phyloP scores from a whole-genome alignment of 92 coral and sea anemone genomes.

The Actinernus sp. region DNA sequence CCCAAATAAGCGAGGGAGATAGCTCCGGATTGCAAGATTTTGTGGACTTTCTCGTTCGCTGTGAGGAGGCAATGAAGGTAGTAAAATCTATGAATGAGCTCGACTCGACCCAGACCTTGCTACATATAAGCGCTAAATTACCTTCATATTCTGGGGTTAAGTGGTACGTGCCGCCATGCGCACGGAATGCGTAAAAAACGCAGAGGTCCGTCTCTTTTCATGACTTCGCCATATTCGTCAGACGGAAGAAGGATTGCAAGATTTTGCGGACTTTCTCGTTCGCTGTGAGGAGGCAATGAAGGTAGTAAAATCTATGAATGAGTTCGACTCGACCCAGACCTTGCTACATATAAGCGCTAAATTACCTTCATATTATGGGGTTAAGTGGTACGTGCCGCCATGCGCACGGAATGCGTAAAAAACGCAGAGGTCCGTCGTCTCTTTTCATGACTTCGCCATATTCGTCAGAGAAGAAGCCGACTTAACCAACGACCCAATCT shows the following conservation, averaged over 20 bases:
- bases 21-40: constrained; percentile 62
- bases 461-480: no score
- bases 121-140: constrained; percentile 32
- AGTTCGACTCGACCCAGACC: constrained; percentile 50
- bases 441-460: constrained; percentile 42
- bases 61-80: constrained; percentile 56
- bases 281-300: constrained; percentile 54
- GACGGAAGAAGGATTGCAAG: no score
- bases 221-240: constrained; percentile 57
- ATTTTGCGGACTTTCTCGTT: constrained; percentile 63
- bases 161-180: constrained; percentile 72
- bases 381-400: constrained; percentile 72
- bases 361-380: constrained; percentile 58
- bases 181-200: constrained; percentile 35
- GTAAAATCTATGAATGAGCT: constrained; percentile 55
- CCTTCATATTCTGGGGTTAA: constrained; percentile 63
- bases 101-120: constrained; percentile 43
- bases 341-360: constrained; percentile 31
- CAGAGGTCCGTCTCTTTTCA: constrained; percentile 16
- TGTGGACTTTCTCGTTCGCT: constrained; percentile 63
- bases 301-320: constrained; percentile 40
- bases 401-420: constrained; percentile 48
- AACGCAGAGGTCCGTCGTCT: constrained; percentile 12
- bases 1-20: constrained; percentile 59
- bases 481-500: constrained; percentile 69